phyloP scores from a whole-genome alignment of 2,888 invertebrate species.

The Branchipolynoe longqiensis region DNA sequence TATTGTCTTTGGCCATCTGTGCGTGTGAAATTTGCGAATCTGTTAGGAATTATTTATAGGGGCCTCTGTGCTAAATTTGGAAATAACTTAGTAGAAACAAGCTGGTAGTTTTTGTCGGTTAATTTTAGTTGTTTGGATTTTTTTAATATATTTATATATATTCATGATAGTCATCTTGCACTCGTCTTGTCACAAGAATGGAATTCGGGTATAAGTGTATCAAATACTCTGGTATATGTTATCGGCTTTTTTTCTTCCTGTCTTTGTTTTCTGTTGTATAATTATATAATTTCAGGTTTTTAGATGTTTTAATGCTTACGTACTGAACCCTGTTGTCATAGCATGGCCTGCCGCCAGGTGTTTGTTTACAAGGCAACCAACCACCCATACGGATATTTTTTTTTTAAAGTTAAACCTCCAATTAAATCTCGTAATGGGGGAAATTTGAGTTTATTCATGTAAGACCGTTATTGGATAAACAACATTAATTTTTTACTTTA shows the following conservation, averaged over 20 bases:
- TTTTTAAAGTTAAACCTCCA: too few species aligned
- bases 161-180: slow-evolving; percentile 52
- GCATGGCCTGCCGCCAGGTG: slow-evolving; percentile 33
- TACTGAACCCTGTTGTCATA: slow-evolving; percentile 48
- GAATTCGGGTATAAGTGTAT: slow-evolving; percentile 54
- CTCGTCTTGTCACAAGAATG: slow-evolving; percentile 53
- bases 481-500: too few species aligned
- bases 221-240: background rate
- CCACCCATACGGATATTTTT: background rate
- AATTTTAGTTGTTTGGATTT: slow-evolving; percentile 14
- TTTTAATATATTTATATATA: background rate
- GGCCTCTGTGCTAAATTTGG: background rate
- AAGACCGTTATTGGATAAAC: too few species aligned
- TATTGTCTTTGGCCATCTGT: background rate
- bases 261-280: slow-evolving; percentile 30
- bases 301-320: slow-evolving; percentile 24
- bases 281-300: slow-evolving; percentile 20
- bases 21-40: background rate
- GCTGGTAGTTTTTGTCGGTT: too few species aligned
- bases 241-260: too few species aligned
- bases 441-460: too few species aligned
- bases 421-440: too few species aligned
- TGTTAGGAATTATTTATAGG: background rate
- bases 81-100: background rate
- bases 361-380: background rate